phyloP scores from a whole-genome alignment of 2,888 invertebrate species.

The Amphiduros pacificus region DNA sequence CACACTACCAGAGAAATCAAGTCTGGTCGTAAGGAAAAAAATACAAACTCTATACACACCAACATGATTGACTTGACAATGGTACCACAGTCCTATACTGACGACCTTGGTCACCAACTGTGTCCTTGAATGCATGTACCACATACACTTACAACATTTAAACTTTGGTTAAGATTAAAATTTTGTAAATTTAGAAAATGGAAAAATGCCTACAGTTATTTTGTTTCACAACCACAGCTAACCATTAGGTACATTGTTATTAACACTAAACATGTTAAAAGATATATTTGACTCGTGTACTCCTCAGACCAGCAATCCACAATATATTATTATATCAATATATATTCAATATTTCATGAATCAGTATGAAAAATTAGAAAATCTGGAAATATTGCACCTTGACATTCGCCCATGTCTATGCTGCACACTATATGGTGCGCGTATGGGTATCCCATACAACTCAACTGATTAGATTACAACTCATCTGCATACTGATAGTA shows the following conservation, averaged over 20 bases:
- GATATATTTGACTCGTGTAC: constrained; percentile 13
- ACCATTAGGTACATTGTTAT: constrained; percentile 13
- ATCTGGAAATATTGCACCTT: constrained; percentile 21
- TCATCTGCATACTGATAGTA: constrained; percentile 21
- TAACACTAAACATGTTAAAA: constrained; percentile 19
- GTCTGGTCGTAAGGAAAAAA: no score
- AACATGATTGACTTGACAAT: no score
- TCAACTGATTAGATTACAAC: constrained; percentile 9
- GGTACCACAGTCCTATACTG: no score
- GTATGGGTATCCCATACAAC: constrained; percentile 7
- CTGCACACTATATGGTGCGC: constrained; percentile 12
- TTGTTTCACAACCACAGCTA: constrained; percentile 20
- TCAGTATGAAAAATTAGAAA: constrained; percentile 22
- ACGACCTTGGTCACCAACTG: no score
- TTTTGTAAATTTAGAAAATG: constrained; percentile 21
- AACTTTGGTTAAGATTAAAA: constrained; percentile 13
- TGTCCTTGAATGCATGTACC: constrained; percentile 14
- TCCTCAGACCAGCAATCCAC: constrained; percentile 14
- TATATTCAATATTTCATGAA: constrained; percentile 17
- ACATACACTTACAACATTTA: constrained; percentile 19
- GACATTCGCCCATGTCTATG: constrained; percentile 8
- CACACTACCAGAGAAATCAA: no score
- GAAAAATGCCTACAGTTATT: constrained; percentile 19
- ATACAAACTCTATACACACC: no score
- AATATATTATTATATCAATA: constrained; percentile 16